phyloP scores from a whole-genome alignment of 2,888 invertebrate genomes.

The Synanthedon formicaeformis region DNA sequence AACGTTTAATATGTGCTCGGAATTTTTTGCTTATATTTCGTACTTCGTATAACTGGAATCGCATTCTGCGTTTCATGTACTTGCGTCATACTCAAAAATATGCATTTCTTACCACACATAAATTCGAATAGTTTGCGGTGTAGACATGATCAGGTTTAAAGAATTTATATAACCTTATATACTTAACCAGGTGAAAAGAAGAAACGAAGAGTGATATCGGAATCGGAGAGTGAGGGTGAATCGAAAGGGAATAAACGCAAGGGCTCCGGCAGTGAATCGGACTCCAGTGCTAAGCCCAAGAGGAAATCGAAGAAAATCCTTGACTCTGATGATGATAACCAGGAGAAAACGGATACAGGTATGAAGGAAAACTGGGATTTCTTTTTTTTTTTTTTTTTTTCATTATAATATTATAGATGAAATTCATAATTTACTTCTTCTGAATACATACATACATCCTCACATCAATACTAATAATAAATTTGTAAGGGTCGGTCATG shows the following conservation, averaged over 20 bases:
- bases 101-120: too few species aligned
- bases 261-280: conserved; percentile 55
- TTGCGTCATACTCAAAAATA: too few species aligned
- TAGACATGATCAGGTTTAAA: neutral
- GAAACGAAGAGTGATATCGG: conserved; percentile 60
- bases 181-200: conserved; percentile 34
- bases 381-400: too few species aligned
- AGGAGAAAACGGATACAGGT: conserved; percentile 47
- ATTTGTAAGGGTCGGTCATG: too few species aligned
- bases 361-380: neutral
- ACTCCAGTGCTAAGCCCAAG: conserved; percentile 50
- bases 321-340: conserved; percentile 74
- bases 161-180: conserved; percentile 1
- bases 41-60: too few species aligned
- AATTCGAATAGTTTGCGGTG: neutral
- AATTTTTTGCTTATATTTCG: too few species aligned
- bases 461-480: too few species aligned
- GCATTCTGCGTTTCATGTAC: too few species aligned
- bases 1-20: too few species aligned
- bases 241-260: conserved; percentile 46
- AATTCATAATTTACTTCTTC: neutral
- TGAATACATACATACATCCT: too few species aligned
- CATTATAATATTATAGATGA: neutral
- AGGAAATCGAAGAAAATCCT: conserved; percentile 71
- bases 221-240: conserved; percentile 61